Evolutionary conservation across 2,888 invertebrate genomes (phyloP).

Genomic region (Ptychoptera albimana): DNA sequence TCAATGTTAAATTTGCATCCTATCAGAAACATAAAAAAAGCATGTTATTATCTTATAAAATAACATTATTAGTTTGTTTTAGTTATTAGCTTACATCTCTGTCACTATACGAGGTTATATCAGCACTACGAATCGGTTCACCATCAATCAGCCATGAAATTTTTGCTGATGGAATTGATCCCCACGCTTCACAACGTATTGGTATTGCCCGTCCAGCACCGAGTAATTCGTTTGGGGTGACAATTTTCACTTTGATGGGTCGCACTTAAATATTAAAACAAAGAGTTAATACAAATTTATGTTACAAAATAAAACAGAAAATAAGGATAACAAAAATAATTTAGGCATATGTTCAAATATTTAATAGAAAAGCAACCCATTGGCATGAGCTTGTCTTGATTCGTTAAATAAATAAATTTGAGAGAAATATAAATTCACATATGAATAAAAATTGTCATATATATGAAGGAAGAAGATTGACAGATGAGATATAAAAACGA

Average conservation of each 20-base stretch:
- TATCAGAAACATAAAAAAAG: slow-evolving; percentile 8
- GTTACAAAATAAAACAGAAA: not conserved
- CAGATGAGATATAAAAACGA: not conserved
- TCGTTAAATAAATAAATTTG: not conserved
- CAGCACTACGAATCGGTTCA: slow-evolving; percentile 44
- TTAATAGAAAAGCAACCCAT: too few relatives aligned
- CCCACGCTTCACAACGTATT: slow-evolving; percentile 63
- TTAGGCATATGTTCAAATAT: slow-evolving; percentile 4
- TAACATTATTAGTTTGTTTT: not conserved
- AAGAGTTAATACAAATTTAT: slow-evolving; percentile 11
- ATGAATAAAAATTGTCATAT: too few relatives aligned
- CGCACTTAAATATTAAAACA: slow-evolving; percentile 42
- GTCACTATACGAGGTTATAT: slow-evolving; percentile 39
- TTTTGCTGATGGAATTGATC: slow-evolving; percentile 72
- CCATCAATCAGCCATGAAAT: slow-evolving; percentile 67
- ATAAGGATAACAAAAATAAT: slow-evolving; percentile 1
- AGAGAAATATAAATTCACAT: slow-evolving; percentile 7
- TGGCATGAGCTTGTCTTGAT: too few relatives aligned
- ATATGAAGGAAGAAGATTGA: too few relatives aligned
- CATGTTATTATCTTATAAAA: not conserved
- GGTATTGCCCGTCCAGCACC: slow-evolving; percentile 58
- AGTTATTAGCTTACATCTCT: slow-evolving; percentile 20
- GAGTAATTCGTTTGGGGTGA: slow-evolving; percentile 52
- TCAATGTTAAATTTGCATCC: slow-evolving; percentile 47
- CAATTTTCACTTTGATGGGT: slow-evolving; percentile 57